These are phyloP conservation scores for Drosophila erecta DNA, from an alignment of 1,140 invertebrate species.

Conservation along the genomic window DNA sequence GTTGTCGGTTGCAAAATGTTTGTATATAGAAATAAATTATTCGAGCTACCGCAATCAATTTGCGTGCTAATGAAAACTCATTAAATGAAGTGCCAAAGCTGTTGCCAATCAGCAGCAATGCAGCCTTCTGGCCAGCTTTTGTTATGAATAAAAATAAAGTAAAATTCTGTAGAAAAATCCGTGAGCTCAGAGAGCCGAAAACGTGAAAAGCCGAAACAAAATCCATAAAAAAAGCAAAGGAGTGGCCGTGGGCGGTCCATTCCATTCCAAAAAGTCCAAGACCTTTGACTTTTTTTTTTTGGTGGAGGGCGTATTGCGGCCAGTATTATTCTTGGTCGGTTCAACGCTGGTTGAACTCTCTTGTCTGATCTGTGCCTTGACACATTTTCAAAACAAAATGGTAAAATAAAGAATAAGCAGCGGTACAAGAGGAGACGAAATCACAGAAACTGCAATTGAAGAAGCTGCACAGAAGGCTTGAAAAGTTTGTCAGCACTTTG, in stretches of 20 bases:
- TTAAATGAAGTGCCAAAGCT: slow-evolving; percentile 58
- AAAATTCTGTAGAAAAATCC: neutral
- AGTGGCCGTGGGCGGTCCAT: slow-evolving; percentile 11
- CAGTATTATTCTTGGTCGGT: slow-evolving; percentile 41
- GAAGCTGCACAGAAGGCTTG: slow-evolving; percentile 51
- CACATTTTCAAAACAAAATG: slow-evolving; percentile 45
- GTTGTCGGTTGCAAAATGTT: slow-evolving; percentile 1
- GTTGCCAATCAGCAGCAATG: slow-evolving; percentile 37
- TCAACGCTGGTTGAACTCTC: slow-evolving; percentile 26
- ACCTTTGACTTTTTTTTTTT: slow-evolving; percentile 41
- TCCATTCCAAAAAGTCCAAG: slow-evolving; percentile 30
- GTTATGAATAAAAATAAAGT: slow-evolving; percentile 36
- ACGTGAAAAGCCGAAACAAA: slow-evolving; percentile 13
- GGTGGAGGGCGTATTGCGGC: slow-evolving; percentile 20
- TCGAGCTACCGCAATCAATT: slow-evolving; percentile 58
- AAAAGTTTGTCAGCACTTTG: slow-evolving; percentile 71
- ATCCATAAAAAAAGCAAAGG: slow-evolving; percentile 29
- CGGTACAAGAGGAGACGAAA: slow-evolving; percentile 11
- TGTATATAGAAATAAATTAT: slow-evolving; percentile 45
- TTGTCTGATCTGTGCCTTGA: slow-evolving; percentile 59
- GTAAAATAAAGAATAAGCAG: slow-evolving; percentile 6
- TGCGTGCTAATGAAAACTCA: slow-evolving; percentile 60
- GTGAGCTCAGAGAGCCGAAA: slow-evolving; percentile 12
- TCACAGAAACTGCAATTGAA: slow-evolving; percentile 46
- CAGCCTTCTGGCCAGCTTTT: slow-evolving; percentile 22